Conservation (phyloP, 2,888 invertebrate species). For the Theretra japonica region DNA sequence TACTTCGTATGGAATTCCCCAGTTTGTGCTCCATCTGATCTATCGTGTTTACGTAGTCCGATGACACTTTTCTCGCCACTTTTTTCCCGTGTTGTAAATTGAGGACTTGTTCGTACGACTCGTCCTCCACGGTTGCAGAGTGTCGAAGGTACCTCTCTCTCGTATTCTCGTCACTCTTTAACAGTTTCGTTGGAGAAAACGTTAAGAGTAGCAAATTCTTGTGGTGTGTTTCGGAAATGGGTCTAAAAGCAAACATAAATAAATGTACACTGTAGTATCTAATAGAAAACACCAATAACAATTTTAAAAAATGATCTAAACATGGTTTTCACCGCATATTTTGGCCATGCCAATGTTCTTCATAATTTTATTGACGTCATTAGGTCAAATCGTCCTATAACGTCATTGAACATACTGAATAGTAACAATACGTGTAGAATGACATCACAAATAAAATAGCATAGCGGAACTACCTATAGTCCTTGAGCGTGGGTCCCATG, state of each 20-base stretch:
- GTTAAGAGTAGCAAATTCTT: constrained; percentile 55
- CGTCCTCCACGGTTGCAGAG: constrained; percentile 43
- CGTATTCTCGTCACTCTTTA: constrained; percentile 46
- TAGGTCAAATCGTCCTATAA: too few relatives aligned
- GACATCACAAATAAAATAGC: neutral
- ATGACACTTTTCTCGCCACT: constrained; percentile 65
- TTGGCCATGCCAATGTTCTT: neutral
- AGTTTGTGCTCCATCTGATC: constrained; percentile 55
- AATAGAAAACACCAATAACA: constrained; percentile 5
- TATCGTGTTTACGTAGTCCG: constrained; percentile 70
- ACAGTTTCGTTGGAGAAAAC: constrained; percentile 45
- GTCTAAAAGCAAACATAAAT: constrained; percentile 46
- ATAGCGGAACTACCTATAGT: constrained; percentile 56
- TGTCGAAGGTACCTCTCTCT: constrained; percentile 49
- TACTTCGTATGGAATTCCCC: constrained; percentile 59
- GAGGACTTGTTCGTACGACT: constrained; percentile 57
- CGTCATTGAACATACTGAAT: too few relatives aligned
- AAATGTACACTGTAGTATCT: neutral
- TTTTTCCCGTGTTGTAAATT: constrained; percentile 64
- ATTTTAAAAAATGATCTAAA: too few relatives aligned
- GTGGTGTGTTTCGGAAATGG: constrained; percentile 43
- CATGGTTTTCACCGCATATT: neutral
- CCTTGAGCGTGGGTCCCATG: constrained; percentile 64
- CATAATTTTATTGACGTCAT: neutral
- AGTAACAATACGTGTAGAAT: too few relatives aligned